Evolutionary conservation across 2,888 invertebrate species (phyloP).

Genomic region (Zeuzera pyrina): DNA sequence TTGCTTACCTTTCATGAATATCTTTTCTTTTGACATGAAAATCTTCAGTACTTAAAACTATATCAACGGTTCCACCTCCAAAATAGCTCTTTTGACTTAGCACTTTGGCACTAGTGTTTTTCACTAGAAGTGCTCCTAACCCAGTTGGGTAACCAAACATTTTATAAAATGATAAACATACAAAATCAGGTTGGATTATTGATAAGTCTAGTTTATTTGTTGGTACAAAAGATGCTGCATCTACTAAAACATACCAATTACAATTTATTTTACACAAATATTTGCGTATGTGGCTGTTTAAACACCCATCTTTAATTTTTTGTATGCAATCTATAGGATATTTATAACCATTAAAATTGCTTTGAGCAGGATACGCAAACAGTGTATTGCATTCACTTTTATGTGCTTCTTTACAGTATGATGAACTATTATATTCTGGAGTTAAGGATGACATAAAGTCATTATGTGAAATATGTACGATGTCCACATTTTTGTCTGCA

Average conservation of each 20-base stretch:
- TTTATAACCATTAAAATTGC: constrained; percentile 95
- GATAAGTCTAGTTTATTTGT: constrained; percentile 85
- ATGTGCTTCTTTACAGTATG: constrained; percentile 19
- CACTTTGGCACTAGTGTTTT: constrained; percentile 73
- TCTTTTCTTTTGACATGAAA: constrained; percentile 79
- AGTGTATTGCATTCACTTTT: constrained; percentile 61
- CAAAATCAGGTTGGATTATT: constrained; percentile 86
- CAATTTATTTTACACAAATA: constrained; percentile 47
- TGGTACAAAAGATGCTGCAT: constrained; percentile 88
- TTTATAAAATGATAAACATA: constrained; percentile 95
- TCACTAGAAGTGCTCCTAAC: constrained; percentile 89
- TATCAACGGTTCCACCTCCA: constrained; percentile 95
- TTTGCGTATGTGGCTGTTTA: constrained; percentile 52
- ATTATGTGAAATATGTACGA: constrained; percentile 72
- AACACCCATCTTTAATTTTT: constrained; percentile 73
- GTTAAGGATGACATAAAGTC: constrained; percentile 62
- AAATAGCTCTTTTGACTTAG: constrained; percentile 83
- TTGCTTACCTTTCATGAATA: constrained; percentile 84
- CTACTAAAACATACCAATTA: constrained; percentile 84
- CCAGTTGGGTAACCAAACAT: constrained; percentile 97
- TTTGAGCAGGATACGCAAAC: constrained; percentile 92
- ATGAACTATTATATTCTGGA: constrained; percentile 11
- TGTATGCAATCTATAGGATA: constrained; percentile 85
- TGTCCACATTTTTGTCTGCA: constrained; percentile 60
- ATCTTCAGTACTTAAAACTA: constrained; percentile 81